These are phyloP conservation scores for Emydocephalus ijimae DNA, from an alignment of 2,113 vertebrate genomes.

Conservation along the genomic window DNA sequence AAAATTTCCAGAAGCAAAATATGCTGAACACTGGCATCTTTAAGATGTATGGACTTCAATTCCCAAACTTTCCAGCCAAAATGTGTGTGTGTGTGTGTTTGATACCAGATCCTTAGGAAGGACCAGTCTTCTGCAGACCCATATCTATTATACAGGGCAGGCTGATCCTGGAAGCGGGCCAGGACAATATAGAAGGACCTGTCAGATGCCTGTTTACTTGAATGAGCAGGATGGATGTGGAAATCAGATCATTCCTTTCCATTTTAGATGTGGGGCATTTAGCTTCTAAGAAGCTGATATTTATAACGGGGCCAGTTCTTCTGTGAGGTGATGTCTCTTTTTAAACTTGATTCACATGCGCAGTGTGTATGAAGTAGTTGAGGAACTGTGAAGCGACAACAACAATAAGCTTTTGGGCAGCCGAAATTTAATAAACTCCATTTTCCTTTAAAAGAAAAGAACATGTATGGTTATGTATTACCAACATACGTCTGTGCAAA, in stretches of 20 bases:
- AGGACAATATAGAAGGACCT: background rate
- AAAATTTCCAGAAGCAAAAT: background rate
- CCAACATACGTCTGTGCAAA: background rate
- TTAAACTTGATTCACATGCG: background rate
- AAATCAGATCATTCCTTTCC: background rate
- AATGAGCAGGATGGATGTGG: background rate
- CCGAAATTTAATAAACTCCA: background rate
- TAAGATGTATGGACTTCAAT: background rate
- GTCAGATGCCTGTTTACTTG: background rate
- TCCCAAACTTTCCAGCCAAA: background rate
- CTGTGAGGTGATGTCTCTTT: background rate
- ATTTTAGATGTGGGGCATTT: background rate
- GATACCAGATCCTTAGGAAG: background rate
- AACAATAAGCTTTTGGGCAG: background rate
- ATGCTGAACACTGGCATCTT: background rate
- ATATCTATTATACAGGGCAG: background rate
- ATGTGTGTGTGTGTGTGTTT: too few species aligned
- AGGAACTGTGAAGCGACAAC: background rate
- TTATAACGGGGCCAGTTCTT: background rate
- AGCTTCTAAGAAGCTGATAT: background rate
- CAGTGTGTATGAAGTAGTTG: background rate
- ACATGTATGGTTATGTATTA: background rate
- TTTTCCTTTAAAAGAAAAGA: background rate
- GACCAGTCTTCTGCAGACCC: background rate
- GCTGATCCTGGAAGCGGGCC: background rate